Evolutionary conservation across 2,113 vertebrate genomes (phyloP), one percentile per base, ranked within the genome.

Genomic region (Charadrius vociferus): DNA sequence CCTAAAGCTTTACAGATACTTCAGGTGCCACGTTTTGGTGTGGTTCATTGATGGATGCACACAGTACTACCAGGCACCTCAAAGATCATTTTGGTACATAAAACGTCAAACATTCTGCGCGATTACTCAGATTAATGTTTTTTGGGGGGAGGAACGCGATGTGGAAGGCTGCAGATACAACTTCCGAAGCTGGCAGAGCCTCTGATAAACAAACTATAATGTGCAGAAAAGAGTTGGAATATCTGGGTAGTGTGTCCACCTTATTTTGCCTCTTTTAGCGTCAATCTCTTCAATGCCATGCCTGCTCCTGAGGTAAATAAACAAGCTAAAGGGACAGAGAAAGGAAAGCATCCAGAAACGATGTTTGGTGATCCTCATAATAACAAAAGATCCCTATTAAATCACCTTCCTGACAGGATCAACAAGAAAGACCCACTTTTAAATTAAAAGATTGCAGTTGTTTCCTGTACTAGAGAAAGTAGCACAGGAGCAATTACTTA

Each of bases 401-500:
- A 61, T 8, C 62, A 74, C 2, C 50, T 32, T 56, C 21, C 72
- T 68, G 85, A 37, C 7, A 61, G 65, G 41, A 83, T 22, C 59
- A 67, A 30, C 18, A 49, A 13, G 52, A 29, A 50, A 36, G 10
- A 78, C 21, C 17, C 17, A 17, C 47, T 75, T 71, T 20, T 23
- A 13, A 9, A n/a, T n/a, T n/a, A n/a, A 2, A 18, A 7, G 23
- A 37, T 53, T 41, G 20, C 37, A n/a, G n/a, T 3, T 12, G 45
- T 39, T 79, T 6, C 7, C 34, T 43, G 15, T 9, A 16, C 43
- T 3, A 30, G 74, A 39, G 77, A 15, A 14, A 22, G 45, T 1
- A 73, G 43, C 74, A 26, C 59, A 53, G 45, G 39, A 75, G 78
- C 87, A 3, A 36, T 50, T 45, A 99, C 99, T 99, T 98, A 99